A percentile compares a stretch with the other conserved stretches of the same genome.
Evolutionary conservation across 2,113 vertebrate species (phyloP).

Genomic region (Agelaius phoeniceus): DNA sequence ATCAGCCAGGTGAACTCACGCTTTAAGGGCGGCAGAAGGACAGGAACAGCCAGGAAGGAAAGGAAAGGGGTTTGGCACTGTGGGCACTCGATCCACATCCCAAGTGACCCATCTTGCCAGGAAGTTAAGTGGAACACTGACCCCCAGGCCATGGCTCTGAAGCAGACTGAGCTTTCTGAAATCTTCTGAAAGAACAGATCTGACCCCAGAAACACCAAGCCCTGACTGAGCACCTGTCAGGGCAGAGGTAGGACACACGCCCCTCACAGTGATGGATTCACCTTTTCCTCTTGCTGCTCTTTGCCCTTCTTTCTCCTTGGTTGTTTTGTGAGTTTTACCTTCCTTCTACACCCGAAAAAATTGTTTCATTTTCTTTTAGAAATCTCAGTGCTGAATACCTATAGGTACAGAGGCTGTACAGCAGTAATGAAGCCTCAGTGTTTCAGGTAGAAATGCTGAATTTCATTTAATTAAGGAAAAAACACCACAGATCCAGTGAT

Average conservation of each 20-base stretch:
- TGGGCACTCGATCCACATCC: fast-evolving
- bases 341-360: neutral
- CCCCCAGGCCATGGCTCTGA: neutral
- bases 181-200: neutral
- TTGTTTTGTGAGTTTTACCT: neutral
- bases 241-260: fast-evolving
- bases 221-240: neutral
- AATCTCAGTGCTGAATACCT: neutral
- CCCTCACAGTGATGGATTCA: neutral
- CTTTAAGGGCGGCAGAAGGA: neutral
- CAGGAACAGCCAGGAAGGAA: fast-evolving
- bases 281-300: neutral
- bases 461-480: neutral
- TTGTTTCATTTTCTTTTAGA: neutral
- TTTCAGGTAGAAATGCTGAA: neutral
- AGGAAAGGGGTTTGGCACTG: fast-evolving
- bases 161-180: neutral
- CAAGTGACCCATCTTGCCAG: neutral
- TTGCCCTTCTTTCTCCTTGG: neutral
- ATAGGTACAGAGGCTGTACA: neutral
- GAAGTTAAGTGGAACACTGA: neutral
- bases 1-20: fast-evolving
- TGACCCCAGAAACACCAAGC: neutral
- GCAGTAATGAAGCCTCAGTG: neutral
- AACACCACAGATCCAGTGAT: neutral